Evolutionary conservation across 2,113 vertebrate species (phyloP).

Genomic region (Rissa tridactyla): DNA sequence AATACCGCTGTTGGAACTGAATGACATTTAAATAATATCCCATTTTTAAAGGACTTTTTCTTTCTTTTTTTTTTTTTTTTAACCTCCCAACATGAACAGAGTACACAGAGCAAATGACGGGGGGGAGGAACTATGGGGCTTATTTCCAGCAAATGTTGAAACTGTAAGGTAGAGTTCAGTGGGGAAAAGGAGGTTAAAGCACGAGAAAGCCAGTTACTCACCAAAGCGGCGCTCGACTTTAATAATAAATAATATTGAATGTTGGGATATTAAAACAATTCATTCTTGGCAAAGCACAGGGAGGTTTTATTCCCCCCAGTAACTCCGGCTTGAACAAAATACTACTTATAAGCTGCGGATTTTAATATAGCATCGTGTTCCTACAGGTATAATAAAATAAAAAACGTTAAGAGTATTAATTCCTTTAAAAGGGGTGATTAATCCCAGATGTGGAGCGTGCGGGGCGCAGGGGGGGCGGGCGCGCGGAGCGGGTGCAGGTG

Average conservation of each 20-base stretch:
- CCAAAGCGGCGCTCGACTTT: constrained; percentile 70
- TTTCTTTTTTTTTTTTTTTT: background rate
- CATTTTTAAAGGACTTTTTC: background rate
- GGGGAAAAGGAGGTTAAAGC: constrained; percentile 65
- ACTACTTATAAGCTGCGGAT: constrained; percentile 69
- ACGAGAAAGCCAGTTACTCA: constrained; percentile 63
- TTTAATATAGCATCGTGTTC: constrained; percentile 80
- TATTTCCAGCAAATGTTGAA: background rate
- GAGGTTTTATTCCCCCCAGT: constrained; percentile 74
- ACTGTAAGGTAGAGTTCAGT: constrained; percentile 11
- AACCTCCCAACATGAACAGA: background rate
- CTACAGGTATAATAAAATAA: constrained; percentile 82
- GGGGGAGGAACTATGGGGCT: background rate
- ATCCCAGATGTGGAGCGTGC: constrained; percentile 74
- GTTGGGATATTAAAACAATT: constrained; percentile 86
- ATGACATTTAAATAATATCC: constrained; percentile 35
- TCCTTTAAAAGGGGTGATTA: constrained; percentile 75
- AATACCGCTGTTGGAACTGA: constrained; percentile 27
- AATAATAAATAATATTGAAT: constrained; percentile 84
- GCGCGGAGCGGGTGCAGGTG: constrained; percentile 68
- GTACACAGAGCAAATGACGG: background rate
- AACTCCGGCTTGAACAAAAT: constrained; percentile 71
- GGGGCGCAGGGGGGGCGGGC: background rate
- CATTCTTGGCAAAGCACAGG: constrained; percentile 74
- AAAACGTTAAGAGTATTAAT: constrained; percentile 80